Evolutionary conservation across 2,113 vertebrate species (phyloP), one percentile per base, ranked within the genome.

Genomic region (Etia nguti): DNA sequence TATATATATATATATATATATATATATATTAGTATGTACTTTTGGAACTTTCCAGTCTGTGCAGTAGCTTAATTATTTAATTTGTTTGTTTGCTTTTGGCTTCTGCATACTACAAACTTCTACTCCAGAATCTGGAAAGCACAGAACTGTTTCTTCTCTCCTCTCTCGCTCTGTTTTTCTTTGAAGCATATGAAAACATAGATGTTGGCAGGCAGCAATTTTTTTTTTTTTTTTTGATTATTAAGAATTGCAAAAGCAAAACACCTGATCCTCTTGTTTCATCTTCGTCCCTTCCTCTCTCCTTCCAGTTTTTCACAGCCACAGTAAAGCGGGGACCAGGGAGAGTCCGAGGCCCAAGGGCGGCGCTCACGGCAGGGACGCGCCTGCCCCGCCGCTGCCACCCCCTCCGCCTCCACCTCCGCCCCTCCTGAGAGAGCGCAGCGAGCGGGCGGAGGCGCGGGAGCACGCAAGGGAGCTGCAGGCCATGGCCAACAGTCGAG

Each of bases 251-350:
- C 24, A 56, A 48, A 77, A 55, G 22, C 46, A 43, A 22, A 73
- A 34, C 38, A 26, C 6, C 50, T 89, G 41, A 80, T 24, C 29
- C 15, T 12, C 6, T 6, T 9, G 26, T 81, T 48, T 29, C 36
- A 6, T 34, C 48, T 83, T 68, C 3, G 10, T 12, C 16, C 26
- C 18, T 2, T 59, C 80, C 13, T 5, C 10, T n/a, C 16, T 59
- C 12, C 3, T 56, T 80, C n/a, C 89, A 96, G 99, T 99, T 88
- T 98, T 98, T 95, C 98, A 98, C 95, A 97, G 97, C 92, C 98
- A 97, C 89, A 96, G 95, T 90, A 99, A 97, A 97, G 96, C 96
- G 12, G 89, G 93, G 46, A 96, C 93, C 90, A 92, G 95, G 85
- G 96, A 97, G 88, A 94, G 93, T 88, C 92, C 94, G 2, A 94